Percentiles rank a stretch among this genome's conserved stretches.
Conservation (phyloP, 2,113 vertebrate species). For the Dromas ardeola region DNA sequence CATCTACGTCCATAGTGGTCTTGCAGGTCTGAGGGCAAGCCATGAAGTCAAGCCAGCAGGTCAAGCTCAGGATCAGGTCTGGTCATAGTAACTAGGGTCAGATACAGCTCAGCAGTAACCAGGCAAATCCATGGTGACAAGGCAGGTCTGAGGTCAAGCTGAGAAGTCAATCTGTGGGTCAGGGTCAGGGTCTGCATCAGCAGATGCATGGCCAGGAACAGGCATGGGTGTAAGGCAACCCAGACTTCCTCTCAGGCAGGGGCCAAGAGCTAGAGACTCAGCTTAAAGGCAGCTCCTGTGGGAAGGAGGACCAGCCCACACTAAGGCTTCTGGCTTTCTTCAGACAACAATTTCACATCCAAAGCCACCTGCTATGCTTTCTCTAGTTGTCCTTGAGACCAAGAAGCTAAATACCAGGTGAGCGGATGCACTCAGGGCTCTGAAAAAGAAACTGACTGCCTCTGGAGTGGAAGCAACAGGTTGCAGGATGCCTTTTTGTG, state of each 20-base stretch:
- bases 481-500: background rate
- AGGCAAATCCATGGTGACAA: background rate
- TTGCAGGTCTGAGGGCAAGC: background rate
- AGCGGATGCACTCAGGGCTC: accelerated
- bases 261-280: background rate
- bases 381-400: background rate
- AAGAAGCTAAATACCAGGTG: background rate
- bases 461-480: background rate
- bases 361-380: background rate
- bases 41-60: background rate
- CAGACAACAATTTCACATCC: background rate
- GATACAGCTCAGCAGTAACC: background rate
- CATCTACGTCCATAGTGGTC: background rate
- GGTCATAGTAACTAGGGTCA: background rate
- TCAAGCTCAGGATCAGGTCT: background rate
- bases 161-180: background rate
- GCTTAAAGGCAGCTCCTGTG: background rate
- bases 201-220: background rate
- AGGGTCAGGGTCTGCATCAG: background rate
- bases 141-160: background rate
- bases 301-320: background rate
- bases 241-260: background rate
- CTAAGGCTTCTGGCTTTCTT: background rate
- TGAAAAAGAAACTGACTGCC: background rate
- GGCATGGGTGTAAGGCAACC: background rate